Evolutionary conservation across 2,113 vertebrate genomes (phyloP).

Genomic region (Centropristis striata): DNA sequence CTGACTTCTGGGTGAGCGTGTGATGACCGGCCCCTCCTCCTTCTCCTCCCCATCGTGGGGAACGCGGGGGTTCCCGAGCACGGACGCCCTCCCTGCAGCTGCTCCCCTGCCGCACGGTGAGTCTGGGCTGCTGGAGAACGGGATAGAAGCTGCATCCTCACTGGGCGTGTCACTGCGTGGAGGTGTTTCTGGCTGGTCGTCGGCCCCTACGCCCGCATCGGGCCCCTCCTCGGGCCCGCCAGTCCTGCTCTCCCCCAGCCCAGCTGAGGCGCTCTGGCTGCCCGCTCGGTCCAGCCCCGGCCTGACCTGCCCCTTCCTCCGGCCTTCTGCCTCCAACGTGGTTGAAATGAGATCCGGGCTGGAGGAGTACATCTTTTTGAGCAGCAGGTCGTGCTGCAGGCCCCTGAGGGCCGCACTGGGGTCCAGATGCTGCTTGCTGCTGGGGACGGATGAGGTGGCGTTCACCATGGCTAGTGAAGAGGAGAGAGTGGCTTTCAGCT

Average conservation of each 20-base stretch:
- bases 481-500: conserved; percentile 87
- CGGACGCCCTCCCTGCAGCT: conserved; percentile 74
- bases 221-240: conserved; percentile 46
- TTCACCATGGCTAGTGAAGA: conserved; percentile 78
- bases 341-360: conserved; percentile 94
- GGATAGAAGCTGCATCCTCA: conserved; percentile 89
- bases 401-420: conserved; percentile 86
- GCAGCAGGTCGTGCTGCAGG: conserved; percentile 90
- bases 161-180: conserved; percentile 88
- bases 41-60: conserved; percentile 85
- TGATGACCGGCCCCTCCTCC: conserved; percentile 82
- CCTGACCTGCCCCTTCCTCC: conserved; percentile 74
- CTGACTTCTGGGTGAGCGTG: conserved; percentile 85
- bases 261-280: conserved; percentile 81
- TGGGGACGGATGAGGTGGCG: conserved; percentile 69
- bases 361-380: conserved; percentile 92
- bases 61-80: conserved; percentile 75
- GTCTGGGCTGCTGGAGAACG: conserved; percentile 91
- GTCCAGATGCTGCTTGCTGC: conserved; percentile 84
- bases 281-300: conserved; percentile 76
- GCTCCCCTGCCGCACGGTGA: conserved; percentile 88
- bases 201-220: conserved; percentile 62
- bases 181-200: conserved; percentile 80
- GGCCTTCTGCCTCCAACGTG: conserved; percentile 86
- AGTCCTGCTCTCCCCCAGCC: conserved; percentile 75